Conservation (phyloP, 1,140 invertebrate species). For the Platyura marginata region DNA sequence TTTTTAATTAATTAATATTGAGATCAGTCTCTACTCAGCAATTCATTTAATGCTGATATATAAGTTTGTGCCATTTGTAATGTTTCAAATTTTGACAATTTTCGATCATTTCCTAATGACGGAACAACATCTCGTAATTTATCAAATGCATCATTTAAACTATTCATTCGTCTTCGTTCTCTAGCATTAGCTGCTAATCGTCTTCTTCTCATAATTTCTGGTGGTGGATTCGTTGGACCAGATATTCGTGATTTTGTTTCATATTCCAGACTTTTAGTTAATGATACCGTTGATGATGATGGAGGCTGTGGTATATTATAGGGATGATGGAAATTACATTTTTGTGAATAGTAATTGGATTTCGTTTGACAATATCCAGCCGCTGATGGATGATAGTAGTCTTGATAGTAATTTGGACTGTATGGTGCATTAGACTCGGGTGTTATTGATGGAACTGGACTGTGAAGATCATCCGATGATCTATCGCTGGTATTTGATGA, state of each 20-base stretch:
- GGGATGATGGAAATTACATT: neutral
- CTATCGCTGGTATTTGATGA: neutral
- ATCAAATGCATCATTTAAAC: slow-evolving; percentile 60
- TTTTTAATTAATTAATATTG: no score
- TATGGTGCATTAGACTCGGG: neutral
- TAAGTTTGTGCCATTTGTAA: slow-evolving; percentile 70
- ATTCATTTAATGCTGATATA: slow-evolving; percentile 45
- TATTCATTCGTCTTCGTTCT: slow-evolving; percentile 56
- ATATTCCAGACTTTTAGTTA: no score
- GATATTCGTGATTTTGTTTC: slow-evolving; percentile 20
- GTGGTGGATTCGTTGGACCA: slow-evolving; percentile 23
- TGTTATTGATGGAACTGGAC: neutral
- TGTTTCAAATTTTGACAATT: slow-evolving; percentile 65
- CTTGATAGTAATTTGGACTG: neutral
- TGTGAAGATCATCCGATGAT: neutral
- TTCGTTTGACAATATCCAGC: neutral
- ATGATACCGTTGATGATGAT: no score
- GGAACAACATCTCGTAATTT: slow-evolving; percentile 55
- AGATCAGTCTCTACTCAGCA: slow-evolving; percentile 21
- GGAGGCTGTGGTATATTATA: no score
- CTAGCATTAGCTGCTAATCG: slow-evolving; percentile 52
- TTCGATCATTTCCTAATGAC: slow-evolving; percentile 48
- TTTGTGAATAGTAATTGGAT: neutral
- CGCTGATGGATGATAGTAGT: neutral
- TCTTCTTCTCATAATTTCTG: slow-evolving; percentile 33